Evolutionary conservation across 2,797 vertebrate species (phyloP).

Genomic region (Etheostoma perlongum): DNA sequence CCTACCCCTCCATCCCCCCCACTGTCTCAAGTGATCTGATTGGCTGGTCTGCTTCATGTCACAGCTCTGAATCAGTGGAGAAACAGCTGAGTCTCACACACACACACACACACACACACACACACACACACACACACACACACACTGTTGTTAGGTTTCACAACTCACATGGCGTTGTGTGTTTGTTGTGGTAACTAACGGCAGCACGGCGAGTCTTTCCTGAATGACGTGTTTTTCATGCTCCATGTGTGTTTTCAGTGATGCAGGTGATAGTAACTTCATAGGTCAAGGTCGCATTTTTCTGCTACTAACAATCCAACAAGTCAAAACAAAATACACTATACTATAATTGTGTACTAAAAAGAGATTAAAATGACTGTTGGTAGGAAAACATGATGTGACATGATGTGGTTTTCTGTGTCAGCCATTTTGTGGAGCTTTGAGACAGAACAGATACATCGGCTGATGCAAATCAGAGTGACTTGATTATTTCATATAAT

Average conservation of each 20-base stretch:
- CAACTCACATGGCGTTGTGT: slow-evolving; percentile 61
- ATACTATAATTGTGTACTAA: too few relatives aligned
- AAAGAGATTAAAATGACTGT: too few relatives aligned
- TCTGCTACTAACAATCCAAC: not conserved
- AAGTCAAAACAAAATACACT: too few relatives aligned
- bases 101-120: slow-evolving; percentile 45
- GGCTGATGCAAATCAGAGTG: too few relatives aligned
- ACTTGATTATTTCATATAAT: too few relatives aligned
- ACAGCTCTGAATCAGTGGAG: slow-evolving; percentile 39
- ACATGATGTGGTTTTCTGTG: too few relatives aligned
- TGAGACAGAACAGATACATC: too few relatives aligned
- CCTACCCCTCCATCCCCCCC: not conserved
- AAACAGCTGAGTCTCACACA: slow-evolving; percentile 80
- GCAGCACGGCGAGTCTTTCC: not conserved
- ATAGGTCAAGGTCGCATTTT: too few relatives aligned
- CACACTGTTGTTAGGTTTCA: slow-evolving; percentile 57
- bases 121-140: slow-evolving; percentile 3
- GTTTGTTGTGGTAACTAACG: slow-evolving; percentile 65
- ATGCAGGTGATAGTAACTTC: too few relatives aligned
- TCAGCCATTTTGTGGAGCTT: too few relatives aligned
- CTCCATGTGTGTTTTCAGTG: not conserved
- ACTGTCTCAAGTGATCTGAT: slow-evolving; percentile 44
- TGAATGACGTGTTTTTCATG: not conserved
- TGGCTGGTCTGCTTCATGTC: slow-evolving; percentile 42
- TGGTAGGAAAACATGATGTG: too few relatives aligned